phyloP scores from a whole-genome alignment of 2,888 invertebrate genomes.

The Mesodorylaimus sp. region DNA sequence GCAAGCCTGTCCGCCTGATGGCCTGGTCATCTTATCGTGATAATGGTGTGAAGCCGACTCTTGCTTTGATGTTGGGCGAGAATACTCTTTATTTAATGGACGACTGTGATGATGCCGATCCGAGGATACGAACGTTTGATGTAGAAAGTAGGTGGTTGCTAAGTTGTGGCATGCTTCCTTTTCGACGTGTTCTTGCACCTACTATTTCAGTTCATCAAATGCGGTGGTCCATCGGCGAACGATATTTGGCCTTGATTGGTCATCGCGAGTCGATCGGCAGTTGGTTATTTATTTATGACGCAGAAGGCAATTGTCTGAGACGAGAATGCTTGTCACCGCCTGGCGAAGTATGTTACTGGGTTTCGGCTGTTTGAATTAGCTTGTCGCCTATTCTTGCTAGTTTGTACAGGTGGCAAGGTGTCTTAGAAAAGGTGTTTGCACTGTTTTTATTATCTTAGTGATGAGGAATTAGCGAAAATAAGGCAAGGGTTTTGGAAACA shows the following conservation, averaged over 20 bases:
- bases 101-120: conserved; percentile 80
- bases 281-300: background rate
- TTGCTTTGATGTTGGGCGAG: conserved; percentile 69
- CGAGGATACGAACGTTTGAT: conserved; percentile 61
- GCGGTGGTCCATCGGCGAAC: conserved; percentile 6
- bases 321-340: too few species aligned
- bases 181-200: background rate
- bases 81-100: conserved; percentile 73
- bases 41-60: conserved; percentile 43
- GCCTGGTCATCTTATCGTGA: too few species aligned
- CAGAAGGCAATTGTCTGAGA: background rate
- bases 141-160: conserved; percentile 26
- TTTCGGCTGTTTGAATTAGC: too few species aligned
- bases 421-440: too few species aligned
- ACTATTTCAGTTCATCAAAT: conserved; percentile 6
- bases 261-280: background rate
- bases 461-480: too few species aligned
- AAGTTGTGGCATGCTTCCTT: background rate
- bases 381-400: too few species aligned
- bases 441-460: too few species aligned
- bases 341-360: too few species aligned
- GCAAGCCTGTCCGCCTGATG: too few species aligned
- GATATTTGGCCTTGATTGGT: conserved; percentile 11
- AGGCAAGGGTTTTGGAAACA: too few species aligned
- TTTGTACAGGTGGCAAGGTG: too few species aligned